Percentiles rank a stretch among this genome's conserved stretches.
phyloP scores from a whole-genome alignment of 2,888 invertebrate genomes.

The Lysandra bellargus region DNA sequence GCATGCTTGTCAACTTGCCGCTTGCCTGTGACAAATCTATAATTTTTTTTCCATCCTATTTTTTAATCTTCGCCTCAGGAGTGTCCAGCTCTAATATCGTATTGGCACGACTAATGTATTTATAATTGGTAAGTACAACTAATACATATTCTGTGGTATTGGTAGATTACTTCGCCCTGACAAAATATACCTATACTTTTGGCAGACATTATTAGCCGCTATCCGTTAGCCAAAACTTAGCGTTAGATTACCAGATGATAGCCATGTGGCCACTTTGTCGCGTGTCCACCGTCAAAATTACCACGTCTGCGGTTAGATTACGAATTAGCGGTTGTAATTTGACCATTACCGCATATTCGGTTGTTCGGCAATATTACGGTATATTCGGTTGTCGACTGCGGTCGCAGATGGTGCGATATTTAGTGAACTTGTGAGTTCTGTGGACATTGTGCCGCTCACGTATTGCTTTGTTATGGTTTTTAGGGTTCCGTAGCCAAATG shows the following conservation, averaged over 20 bases:
- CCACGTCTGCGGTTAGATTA: constrained; percentile 47
- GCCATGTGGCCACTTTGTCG: constrained; percentile 23
- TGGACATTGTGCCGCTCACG: not conserved
- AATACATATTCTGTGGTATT: no score
- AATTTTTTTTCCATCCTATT: no score
- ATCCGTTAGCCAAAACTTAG: not conserved
- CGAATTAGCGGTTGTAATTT: constrained; percentile 63
- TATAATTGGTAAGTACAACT: no score
- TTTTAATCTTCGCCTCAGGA: not conserved
- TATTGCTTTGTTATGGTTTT: not conserved
- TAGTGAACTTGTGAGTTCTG: not conserved
- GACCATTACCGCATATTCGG: constrained; percentile 48
- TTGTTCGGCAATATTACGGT: constrained; percentile 49
- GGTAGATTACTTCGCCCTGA: no score
- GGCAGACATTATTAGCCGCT: not conserved
- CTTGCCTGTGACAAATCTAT: no score
- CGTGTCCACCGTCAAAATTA: constrained; percentile 40
- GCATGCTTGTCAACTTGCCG: no score
- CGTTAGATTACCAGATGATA: not conserved
- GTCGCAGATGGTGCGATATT: constrained; percentile 23
- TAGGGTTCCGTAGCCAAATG: no score
- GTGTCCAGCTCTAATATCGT: no score
- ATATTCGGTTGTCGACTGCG: constrained; percentile 35
- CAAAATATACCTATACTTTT: not conserved
- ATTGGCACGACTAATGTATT: no score